A percentile compares a stretch with the other conserved stretches of the same genome.
Evolutionary conservation across 2,888 invertebrate genomes (phyloP).

Genomic region (Mythimna albipuncta): DNA sequence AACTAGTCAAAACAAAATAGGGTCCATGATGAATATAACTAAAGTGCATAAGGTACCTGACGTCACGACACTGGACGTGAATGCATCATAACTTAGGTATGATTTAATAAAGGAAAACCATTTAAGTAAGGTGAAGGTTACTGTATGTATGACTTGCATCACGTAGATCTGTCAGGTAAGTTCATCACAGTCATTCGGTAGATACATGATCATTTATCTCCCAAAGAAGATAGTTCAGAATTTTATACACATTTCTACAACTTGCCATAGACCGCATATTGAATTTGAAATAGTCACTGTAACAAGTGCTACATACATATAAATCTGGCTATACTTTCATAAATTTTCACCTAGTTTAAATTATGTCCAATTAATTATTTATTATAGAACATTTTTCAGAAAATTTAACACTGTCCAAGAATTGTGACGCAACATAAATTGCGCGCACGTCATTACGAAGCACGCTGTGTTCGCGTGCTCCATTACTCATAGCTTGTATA

Average conservation of each 20-base stretch:
- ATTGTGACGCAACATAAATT: conserved; percentile 45
- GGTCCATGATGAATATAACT: background rate
- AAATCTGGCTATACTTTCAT: background rate
- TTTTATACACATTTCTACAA: background rate
- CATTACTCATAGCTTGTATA: conserved; percentile 46
- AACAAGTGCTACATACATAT: background rate
- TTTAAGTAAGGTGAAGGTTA: conserved; percentile 13
- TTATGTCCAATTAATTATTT: too few species aligned
- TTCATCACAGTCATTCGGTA: background rate
- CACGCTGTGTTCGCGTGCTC: conserved; percentile 44
- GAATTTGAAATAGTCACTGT: background rate
- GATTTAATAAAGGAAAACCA: conserved; percentile 23
- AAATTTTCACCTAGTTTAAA: background rate
- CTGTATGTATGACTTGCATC: conserved; percentile 12
- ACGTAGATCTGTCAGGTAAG: conserved; percentile 22
- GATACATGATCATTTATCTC: background rate
- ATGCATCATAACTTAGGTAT: conserved; percentile 7
- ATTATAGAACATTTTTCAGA: background rate
- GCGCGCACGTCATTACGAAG: conserved; percentile 42
- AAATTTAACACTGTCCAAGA: conserved; percentile 26
- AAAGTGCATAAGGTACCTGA: background rate
- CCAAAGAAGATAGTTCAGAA: background rate
- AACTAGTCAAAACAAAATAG: too few species aligned
- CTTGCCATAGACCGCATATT: background rate
- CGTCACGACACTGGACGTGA: background rate